Base-by-base conservation (phyloP, 1,140 invertebrate species). In the Myzus persicae region DNA sequence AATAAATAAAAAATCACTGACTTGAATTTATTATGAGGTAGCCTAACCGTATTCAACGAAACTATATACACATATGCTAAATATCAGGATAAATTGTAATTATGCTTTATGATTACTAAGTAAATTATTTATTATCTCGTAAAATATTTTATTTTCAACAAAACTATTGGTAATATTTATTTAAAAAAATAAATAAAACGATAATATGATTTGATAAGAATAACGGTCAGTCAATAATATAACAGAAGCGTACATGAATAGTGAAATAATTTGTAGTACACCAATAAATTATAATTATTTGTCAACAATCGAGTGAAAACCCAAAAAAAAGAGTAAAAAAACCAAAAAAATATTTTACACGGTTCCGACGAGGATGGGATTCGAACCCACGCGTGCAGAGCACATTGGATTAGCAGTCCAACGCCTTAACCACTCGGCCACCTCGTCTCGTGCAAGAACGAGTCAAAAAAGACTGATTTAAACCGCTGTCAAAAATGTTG, bases 361-460 rank as follows among this genome's bases (percentile, higher is more conserved):
- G 36, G 40, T 24, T 22, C 94, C 97, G 97, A 97, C 97, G 97
- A 97, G 97, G 97, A 97, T 97, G 97, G 97, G 97, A 97, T 97
- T 97, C 97, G 97, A 97, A 97, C 97, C 97, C 97, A 97, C 97
- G 97, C 97, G 97, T 97, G 97, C 96, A 96, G 96, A 96, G 96
- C 96, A 96, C 96, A 96, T 96, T 96, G 96, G 96, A 96, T 96
- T 97, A 97, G 97, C 97, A 97, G 97, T 97, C 97, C 97, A 97
- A 97, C 97, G 97, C 97, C 97, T 97, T 97, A 97, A 97, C 97
- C 97, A 97, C 97, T 97, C 97, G 97, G 97, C 97, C 97, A 97
- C 97, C 97, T 97, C 97, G 97, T 97, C 97, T 85, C 91, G 91
- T 93, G 48, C 76, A 44, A 40, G 36, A 22, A 48, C 24, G 3